Evolutionary conservation across 2,888 invertebrate species (phyloP), one percentile per base, ranked within the genome.

Genomic region (Bellardia pandia): DNA sequence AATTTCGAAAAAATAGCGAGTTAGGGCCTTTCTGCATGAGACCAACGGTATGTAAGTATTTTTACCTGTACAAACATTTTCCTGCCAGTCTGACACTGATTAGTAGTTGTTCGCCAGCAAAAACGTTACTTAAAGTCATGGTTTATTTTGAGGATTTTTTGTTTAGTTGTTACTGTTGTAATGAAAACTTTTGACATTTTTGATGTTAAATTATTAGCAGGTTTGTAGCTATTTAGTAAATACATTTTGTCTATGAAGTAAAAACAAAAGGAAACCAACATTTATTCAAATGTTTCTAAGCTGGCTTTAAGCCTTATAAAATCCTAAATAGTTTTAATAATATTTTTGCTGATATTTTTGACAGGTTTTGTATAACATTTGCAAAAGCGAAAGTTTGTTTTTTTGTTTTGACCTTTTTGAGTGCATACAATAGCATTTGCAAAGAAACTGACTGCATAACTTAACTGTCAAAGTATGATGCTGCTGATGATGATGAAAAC

Each of bases 181-280:
- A 37, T 64, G 42, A 64, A 83, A 86, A 85, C 87, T 87, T 87
- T 87, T 87, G 87, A 87, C 87, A 87, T 85, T 87, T 87, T 87
- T 87, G 81, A 81, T 74, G 69, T 81, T 85, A 84, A 86, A 86
- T 80, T 85, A 81, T 87, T 81, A 85, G 81, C 68, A 85, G 77
- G 64, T 82, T 68, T 84, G 77, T 80, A 64, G 16, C 8, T 23
- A 23, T 23, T 23, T 23, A 9, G n/a, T n/a, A 30, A 68, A 40
- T 48, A 16, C 14, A 51, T 5, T 45, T 45, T 11, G 9, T 9
- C 45, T 45, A 14, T n/a, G 3, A 51, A 51, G 13, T 14, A 51
- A 51, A 4, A 53, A 45, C 9, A 9, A 7, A 72, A 53, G 14
- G 64, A 16, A 74, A 74, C 16, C 56, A 37, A 4, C 4, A 37